phyloP scores from a whole-genome alignment of 2,888 invertebrate species.

The Sphecodes monilicornis region DNA sequence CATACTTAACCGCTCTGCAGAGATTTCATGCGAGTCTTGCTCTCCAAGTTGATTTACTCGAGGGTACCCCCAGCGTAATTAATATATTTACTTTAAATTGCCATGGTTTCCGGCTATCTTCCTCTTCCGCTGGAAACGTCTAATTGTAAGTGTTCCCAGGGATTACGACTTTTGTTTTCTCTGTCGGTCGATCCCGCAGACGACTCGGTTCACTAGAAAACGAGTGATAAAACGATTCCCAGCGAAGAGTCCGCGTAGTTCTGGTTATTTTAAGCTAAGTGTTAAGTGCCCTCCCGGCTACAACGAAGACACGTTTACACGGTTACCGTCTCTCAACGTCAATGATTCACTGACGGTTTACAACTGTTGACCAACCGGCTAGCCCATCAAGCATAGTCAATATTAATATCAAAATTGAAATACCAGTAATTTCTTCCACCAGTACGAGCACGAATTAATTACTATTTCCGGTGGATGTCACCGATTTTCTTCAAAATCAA shows the following conservation, averaged over 20 bases:
- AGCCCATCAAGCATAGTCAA: background rate
- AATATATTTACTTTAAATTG: background rate
- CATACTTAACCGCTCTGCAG: background rate
- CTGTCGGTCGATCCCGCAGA: conserved; percentile 26
- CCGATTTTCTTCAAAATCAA: background rate
- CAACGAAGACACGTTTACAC: conserved; percentile 66
- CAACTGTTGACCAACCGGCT: conserved; percentile 10
- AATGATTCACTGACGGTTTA: conserved; percentile 65
- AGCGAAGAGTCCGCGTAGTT: conserved; percentile 42
- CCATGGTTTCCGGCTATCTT: background rate
- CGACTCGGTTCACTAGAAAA: conserved; percentile 46
- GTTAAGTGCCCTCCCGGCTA: conserved; percentile 70
- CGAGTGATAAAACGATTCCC: conserved; percentile 47
- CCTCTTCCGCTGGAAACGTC: background rate
- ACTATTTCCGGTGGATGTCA: background rate
- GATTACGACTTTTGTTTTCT: background rate
- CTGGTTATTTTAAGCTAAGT: conserved; percentile 76
- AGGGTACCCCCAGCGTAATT: background rate
- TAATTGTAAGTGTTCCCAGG: background rate
- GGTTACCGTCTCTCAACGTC: conserved; percentile 60
- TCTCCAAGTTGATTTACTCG: background rate
- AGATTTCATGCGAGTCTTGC: background rate
- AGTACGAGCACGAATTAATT: background rate
- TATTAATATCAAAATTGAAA: background rate
- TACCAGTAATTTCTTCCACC: background rate